Conservation (phyloP, 1,140 invertebrate species). For the Drosophila eugracilis region DNA sequence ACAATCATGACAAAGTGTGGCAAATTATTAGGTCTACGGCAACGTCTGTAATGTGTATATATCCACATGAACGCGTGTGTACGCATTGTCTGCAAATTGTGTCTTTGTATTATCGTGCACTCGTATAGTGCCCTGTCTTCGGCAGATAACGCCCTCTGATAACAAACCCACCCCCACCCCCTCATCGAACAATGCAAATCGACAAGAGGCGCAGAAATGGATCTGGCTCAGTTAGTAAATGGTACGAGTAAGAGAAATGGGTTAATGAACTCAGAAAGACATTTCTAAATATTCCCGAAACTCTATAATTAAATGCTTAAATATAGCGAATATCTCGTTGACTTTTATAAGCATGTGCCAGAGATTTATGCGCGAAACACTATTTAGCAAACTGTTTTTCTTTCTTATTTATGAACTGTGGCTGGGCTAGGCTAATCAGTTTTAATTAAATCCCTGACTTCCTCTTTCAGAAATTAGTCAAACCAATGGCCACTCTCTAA, state of each 20-base stretch:
- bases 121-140: background rate
- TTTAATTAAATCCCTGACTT: background rate
- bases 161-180: too few species aligned
- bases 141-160: slow-evolving; percentile 9
- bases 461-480: slow-evolving; percentile 11
- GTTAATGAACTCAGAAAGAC: slow-evolving; percentile 56
- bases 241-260: background rate
- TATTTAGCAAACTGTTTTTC: background rate
- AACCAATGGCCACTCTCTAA: slow-evolving; percentile 3
- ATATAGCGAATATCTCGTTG: slow-evolving; percentile 23
- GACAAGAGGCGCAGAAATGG: background rate
- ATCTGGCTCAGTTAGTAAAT: background rate
- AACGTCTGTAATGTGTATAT: slow-evolving; percentile 5
- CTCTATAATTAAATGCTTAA: slow-evolving; percentile 9
- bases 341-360: slow-evolving; percentile 38
- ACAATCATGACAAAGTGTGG: slow-evolving; percentile 41
- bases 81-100: slow-evolving; percentile 4
- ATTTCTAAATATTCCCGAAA: background rate
- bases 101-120: slow-evolving; percentile 13
- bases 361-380: slow-evolving; percentile 22
- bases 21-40: slow-evolving; percentile 64
- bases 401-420: background rate
- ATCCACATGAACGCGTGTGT: slow-evolving; percentile 5
- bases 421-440: background rate
- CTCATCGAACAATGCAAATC: slow-evolving; percentile 12